Base-by-base conservation (phyloP, 2,888 invertebrate genomes). In the Mythimna lalbum region DNA sequence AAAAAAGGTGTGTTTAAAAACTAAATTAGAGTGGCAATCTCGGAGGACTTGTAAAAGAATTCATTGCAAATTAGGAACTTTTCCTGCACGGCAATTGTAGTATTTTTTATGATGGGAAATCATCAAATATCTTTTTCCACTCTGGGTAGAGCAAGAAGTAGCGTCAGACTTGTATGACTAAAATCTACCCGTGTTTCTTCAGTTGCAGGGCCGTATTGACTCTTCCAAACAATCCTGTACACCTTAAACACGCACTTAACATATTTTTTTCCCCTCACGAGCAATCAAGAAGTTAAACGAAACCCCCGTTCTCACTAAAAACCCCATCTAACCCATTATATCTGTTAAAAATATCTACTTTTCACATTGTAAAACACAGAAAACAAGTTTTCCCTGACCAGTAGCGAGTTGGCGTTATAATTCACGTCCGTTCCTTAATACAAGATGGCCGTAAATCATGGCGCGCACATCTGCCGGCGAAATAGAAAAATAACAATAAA, bases 401-500 rank as follows among this genome's bases (percentile, higher is more conserved):
- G 85, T 83, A 83, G 81, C 82, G 56, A 81, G 80, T 86, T 82
- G 81, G 85, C 73, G 90, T 90, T 91, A 92, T 93, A 93, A 93
- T 93, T 94, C 92, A 92, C 91, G 90, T 82, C 69, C 80, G 33
- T 91, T 90, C 90, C 92, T 90, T 94, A 95, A 95, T 95, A 95
- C 94, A 86, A 87, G 89, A 86, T 86, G 88, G 83, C 89, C 92
- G 95, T 95, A 96, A 95, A 95, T 96, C 95, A 96, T 90, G 81
- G 73, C 83, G 84, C 86, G 93, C 93, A 95, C 95, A 96, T 96
- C 95, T 96, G 95, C 95, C 93, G 93, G 89, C 93, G 91, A 95
- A 96, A 96, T 95, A 96, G 95, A 95, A 96, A 96, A 96, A 96
- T 96, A 96, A 96, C 95, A 95, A 95, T 96, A 95, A 96, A 96